Conservation (phyloP, 2,888 invertebrate species). For the Noctua fimbriata region DNA sequence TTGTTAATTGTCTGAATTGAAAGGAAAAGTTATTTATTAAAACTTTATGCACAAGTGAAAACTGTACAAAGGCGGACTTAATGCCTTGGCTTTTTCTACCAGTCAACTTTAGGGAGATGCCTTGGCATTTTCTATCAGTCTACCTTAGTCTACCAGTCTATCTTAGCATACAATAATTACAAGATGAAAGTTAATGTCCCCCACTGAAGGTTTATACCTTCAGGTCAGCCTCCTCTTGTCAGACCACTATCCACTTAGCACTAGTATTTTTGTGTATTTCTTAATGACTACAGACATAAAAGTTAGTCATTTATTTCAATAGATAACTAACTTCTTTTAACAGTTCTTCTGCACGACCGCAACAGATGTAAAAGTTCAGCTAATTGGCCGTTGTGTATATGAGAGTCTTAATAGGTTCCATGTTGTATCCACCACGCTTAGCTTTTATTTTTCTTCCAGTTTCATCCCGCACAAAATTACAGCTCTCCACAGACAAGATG, state of each 20-base stretch:
- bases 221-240: background rate
- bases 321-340: constrained; percentile 3
- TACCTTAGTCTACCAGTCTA: too few species aligned
- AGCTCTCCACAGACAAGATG: constrained; percentile 58
- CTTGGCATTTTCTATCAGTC: too few species aligned
- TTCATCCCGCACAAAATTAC: constrained; percentile 54
- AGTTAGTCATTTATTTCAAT: constrained; percentile 5
- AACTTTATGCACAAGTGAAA: too few species aligned
- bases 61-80: too few species aligned
- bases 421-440: constrained; percentile 30
- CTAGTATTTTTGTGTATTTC: background rate
- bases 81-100: too few species aligned
- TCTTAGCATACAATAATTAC: too few species aligned
- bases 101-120: too few species aligned
- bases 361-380: constrained; percentile 40
- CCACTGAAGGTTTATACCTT: background rate
- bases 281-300: background rate
- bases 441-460: constrained; percentile 51
- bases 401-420: constrained; percentile 42
- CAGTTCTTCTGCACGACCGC: constrained; percentile 20
- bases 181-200: background rate
- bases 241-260: background rate
- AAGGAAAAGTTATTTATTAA: too few species aligned
- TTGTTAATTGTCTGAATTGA: background rate
- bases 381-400: constrained; percentile 46